Evolutionary conservation across 1,140 invertebrate species (phyloP).

Genomic region (Calliphora vicina): DNA sequence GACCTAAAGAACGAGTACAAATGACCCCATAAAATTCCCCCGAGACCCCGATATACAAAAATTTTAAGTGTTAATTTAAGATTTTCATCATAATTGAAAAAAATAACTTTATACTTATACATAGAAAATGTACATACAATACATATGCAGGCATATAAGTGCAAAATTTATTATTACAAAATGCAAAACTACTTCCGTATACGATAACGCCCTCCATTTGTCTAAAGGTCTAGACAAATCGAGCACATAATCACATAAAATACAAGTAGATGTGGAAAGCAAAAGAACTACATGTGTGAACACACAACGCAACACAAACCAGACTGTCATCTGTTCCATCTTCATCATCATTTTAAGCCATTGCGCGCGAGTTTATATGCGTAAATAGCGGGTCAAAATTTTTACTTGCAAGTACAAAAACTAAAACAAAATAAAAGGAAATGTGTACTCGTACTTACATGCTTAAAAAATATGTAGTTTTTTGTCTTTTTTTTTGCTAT

Average conservation of each 20-base stretch:
- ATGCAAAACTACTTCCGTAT: constrained; percentile 12
- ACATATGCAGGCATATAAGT: too few relatives aligned
- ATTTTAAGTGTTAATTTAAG: too few relatives aligned
- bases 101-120: too few relatives aligned
- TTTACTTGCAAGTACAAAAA: too few relatives aligned
- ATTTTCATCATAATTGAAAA: too few relatives aligned
- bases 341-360: not conserved
- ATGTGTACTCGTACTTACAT: too few relatives aligned
- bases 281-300: not conserved
- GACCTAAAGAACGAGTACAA: too few relatives aligned
- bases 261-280: not conserved
- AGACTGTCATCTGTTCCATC: not conserved
- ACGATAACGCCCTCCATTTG: constrained; percentile 21
- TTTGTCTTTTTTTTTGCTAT: not conserved
- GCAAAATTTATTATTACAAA: not conserved
- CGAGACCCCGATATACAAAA: too few relatives aligned
- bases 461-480: too few relatives aligned
- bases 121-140: too few relatives aligned
- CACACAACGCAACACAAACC: not conserved
- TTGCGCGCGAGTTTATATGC: not conserved
- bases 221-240: constrained; percentile 18
- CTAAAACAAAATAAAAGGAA: too few relatives aligned
- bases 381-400: not conserved
- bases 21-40: too few relatives aligned
- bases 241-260: not conserved